A percentile compares a stretch with the other conserved stretches of the same genome.
phyloP scores from a whole-genome alignment of 2,113 vertebrate species.

The Edolisoma coerulescens region DNA sequence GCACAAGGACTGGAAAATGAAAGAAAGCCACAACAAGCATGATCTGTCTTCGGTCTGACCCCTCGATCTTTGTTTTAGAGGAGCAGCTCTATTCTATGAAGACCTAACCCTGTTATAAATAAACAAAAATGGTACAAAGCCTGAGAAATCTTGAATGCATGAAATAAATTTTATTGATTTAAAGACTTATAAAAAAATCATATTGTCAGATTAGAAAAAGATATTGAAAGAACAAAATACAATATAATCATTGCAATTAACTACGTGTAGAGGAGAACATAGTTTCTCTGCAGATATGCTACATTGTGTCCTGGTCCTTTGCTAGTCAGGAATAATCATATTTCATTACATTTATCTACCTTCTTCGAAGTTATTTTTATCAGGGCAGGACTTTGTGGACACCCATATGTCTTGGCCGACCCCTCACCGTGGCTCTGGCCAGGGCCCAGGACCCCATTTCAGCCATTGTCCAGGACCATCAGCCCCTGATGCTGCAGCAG shows the following conservation, averaged over 20 bases:
- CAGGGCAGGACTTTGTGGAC: background rate
- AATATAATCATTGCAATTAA: background rate
- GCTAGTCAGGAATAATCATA: background rate
- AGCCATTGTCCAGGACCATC: background rate
- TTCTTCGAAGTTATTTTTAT: background rate
- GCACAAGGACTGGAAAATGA: background rate
- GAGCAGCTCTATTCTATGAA: background rate
- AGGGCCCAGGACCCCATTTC: background rate
- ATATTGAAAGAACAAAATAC: background rate
- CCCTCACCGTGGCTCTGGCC: accelerated
- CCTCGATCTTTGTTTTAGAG: background rate
- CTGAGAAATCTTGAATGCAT: background rate
- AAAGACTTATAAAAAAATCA: background rate
- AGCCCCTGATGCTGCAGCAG: background rate
- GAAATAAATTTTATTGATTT: background rate
- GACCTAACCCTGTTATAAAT: background rate
- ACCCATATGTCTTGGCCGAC: accelerated
- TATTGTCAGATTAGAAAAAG: background rate
- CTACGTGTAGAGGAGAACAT: background rate
- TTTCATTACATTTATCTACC: background rate
- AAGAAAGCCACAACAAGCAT: background rate
- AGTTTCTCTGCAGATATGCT: background rate
- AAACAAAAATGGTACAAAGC: background rate
- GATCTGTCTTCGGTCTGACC: background rate
- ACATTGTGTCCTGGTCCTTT: background rate